phyloP scores from a whole-genome alignment of 2,888 invertebrate species.

The Drosophila meridiana region DNA sequence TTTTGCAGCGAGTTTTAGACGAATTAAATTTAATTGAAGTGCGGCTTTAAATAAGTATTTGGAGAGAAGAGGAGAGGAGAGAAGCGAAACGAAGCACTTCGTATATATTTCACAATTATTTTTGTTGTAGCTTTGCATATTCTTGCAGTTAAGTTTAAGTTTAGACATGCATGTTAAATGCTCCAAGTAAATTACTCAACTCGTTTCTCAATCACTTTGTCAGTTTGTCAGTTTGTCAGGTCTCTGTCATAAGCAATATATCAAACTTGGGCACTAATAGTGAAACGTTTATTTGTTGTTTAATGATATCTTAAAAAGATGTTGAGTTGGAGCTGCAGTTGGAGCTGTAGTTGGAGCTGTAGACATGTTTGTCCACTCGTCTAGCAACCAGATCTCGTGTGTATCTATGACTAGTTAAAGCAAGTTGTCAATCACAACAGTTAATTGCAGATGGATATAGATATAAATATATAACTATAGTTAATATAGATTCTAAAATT shows the following conservation, averaged over 20 bases:
- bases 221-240: conserved; percentile 57
- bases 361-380: conserved; percentile 61
- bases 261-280: conserved; percentile 45
- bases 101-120: conserved; percentile 20
- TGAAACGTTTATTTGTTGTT: conserved; percentile 35
- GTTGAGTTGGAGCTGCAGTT: not conserved
- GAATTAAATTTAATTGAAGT: conserved; percentile 4
- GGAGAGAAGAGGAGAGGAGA: not conserved
- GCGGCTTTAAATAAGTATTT: conserved; percentile 4
- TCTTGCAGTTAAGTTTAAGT: conserved; percentile 9
- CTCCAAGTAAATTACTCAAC: conserved; percentile 30
- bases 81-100: not conserved
- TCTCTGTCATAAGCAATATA: conserved; percentile 58
- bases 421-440: conserved; percentile 53
- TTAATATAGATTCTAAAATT: too few species aligned
- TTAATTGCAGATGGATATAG: conserved; percentile 40
- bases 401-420: conserved; percentile 59
- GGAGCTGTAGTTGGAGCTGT: not conserved
- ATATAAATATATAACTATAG: not conserved
- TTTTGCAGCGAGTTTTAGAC: not conserved
- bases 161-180: conserved; percentile 29
- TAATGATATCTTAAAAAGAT: conserved; percentile 51
- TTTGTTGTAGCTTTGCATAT: conserved; percentile 6
- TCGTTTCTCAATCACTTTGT: conserved; percentile 20
- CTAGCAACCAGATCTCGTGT: conserved; percentile 48